Evolutionary conservation across 30 jellyfish, hydroid and myxozoan genomes (phyloP).

Genomic region (Aurelia sp.): DNA sequence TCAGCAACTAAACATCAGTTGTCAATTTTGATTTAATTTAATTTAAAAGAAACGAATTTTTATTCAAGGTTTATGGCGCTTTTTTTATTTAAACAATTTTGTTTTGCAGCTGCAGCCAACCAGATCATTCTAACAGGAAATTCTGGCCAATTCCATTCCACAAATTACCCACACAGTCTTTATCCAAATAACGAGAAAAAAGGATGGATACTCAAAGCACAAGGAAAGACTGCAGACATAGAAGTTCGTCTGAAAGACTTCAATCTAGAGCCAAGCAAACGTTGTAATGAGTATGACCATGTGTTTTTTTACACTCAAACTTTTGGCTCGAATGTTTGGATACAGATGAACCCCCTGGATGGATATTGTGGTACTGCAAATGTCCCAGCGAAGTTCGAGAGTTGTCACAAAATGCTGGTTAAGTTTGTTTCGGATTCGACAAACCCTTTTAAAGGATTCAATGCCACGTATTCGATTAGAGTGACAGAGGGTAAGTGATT

Average conservation of each 20-base stretch:
- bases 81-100: no score
- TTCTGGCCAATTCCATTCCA: slow-evolving; percentile 33
- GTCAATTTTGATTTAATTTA: no score
- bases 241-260: slow-evolving; percentile 64
- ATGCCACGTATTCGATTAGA: slow-evolving; percentile 77
- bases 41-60: no score
- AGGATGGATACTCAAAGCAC: slow-evolving; percentile 77
- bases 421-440: slow-evolving; percentile 75
- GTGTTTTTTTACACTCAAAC: slow-evolving; percentile 72
- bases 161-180: slow-evolving; percentile 44
- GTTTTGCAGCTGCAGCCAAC: no score
- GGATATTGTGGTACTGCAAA: slow-evolving; percentile 85
- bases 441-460: slow-evolving; percentile 78
- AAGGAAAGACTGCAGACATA: slow-evolving; percentile 79
- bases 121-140: no score
- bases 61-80: no score
- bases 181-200: slow-evolving; percentile 63
- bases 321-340: slow-evolving; percentile 74
- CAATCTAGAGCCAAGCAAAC: slow-evolving; percentile 76
- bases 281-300: slow-evolving; percentile 84
- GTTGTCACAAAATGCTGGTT: slow-evolving; percentile 72
- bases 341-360: slow-evolving; percentile 53
- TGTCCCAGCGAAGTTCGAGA: slow-evolving; percentile 48
- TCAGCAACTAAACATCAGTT: no score
- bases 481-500: slow-evolving; percentile 72